A percentile compares a stretch with the other conserved stretches of the same genome.
Evolutionary conservation across 2,888 invertebrate genomes (phyloP).

Genomic region (Clunio marinus): DNA sequence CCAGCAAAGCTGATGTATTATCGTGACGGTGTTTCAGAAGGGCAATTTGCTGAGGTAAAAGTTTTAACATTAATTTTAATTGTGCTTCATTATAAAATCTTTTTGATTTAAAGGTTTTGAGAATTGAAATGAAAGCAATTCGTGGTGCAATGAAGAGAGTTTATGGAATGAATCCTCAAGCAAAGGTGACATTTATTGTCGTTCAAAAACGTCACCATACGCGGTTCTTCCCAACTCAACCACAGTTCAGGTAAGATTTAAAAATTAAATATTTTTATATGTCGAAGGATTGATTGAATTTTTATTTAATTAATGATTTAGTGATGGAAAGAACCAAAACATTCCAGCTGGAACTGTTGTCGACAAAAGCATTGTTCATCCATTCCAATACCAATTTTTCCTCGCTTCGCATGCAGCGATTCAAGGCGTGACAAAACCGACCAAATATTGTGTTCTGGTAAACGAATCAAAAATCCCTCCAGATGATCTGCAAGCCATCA

Average conservation of each 20-base stretch:
- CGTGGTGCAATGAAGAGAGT: conserved; percentile 62
- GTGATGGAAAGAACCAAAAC: conserved; percentile 61
- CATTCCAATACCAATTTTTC: conserved; percentile 83
- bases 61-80: not conserved
- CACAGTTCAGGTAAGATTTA: not conserved
- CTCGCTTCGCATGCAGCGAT: conserved; percentile 55
- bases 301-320: too few relatives aligned
- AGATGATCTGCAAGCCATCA: conserved; percentile 71
- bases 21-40: conserved; percentile 84
- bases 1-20: conserved; percentile 59
- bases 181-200: conserved; percentile 82
- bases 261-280: not conserved
- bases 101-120: conserved; percentile 57
- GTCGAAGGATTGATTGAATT: not conserved
- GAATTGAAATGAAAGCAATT: conserved; percentile 63
- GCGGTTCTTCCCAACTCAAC: conserved; percentile 54
- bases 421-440: conserved; percentile 75
- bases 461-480: conserved; percentile 42
- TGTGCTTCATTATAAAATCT: not conserved
- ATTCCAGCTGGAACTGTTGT: conserved; percentile 85
- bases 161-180: conserved; percentile 54
- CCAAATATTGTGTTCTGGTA: conserved; percentile 78
- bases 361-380: conserved; percentile 79
- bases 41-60: conserved; percentile 65
- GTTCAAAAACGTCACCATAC: conserved; percentile 98